Evolutionary conservation across 1,140 invertebrate genomes (phyloP), one percentile per base, ranked within the genome.

Genomic region (Bombus pascuorum): DNA sequence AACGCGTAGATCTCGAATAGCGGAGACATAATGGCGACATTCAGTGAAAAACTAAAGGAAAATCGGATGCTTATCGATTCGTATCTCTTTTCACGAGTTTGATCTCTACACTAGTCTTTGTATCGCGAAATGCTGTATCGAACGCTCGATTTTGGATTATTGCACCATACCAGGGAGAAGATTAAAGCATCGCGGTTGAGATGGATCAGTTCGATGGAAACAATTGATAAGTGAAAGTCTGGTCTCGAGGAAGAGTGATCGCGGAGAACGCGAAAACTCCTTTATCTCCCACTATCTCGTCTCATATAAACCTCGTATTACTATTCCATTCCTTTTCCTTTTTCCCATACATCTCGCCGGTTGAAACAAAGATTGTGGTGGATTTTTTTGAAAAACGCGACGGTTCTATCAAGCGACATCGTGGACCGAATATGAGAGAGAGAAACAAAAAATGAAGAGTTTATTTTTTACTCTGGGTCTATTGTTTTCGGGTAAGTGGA

Each of bases 381-480:
- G 53, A 76, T 68, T 32, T 44, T 53, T 79, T 34, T 32, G 12
- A 73, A 70, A 42, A 65, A n/a, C 47, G 76, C 75, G 81, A 79
- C 47, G 47, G 62, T 70, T 62, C 57, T 47, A 85, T 87, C 70
- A 83, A 82, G 62, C 81, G 68, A 83, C 79, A 68, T 79, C 59
- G 70, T 84, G 81, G 47, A 83, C 57, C 86, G 89, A 90, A 86
- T 90, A 90, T 90, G 89, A 90, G 75, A 87, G 80, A 90, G 72
- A 90, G 74, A 90, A 87, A 85, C 82, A 86, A 83, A 90, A 87
- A 79, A 90, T 90, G 89, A 90, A 85, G 88, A 84, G 89, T 87
- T 85, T 90, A 90, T 81, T 90, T 65, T 84, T 90, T 85, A 87
- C 88, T 86, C 89, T 90, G 66, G 77, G 80, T 86, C 78, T 90